Percentiles rank a stretch among this genome's conserved stretches.
Conservation (phyloP, 1,140 invertebrate genomes). For the Chrysoperla carnea region DNA sequence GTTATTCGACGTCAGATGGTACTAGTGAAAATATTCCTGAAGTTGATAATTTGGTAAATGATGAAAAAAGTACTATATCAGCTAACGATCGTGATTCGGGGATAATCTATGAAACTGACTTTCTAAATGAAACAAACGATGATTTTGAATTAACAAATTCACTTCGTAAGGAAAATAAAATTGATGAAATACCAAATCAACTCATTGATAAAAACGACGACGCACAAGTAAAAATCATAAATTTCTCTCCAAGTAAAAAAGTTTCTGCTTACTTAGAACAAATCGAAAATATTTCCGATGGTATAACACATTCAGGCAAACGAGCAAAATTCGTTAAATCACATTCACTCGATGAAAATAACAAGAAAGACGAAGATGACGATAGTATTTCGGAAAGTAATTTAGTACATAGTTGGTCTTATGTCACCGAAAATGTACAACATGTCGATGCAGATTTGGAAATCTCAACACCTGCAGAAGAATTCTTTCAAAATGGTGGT, state of each 20-base stretch:
- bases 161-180: not conserved
- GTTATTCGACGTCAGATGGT: slow-evolving; percentile 10
- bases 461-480: slow-evolving; percentile 18
- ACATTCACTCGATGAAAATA: slow-evolving; percentile 21
- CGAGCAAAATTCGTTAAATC: slow-evolving; percentile 20
- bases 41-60: slow-evolving; percentile 8
- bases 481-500: slow-evolving; percentile 16
- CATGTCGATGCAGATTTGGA: slow-evolving; percentile 18
- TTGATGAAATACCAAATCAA: not conserved
- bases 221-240: not conserved
- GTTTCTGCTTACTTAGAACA: not conserved
- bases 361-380: slow-evolving; percentile 8
- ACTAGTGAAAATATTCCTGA: slow-evolving; percentile 13
- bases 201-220: not conserved
- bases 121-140: not conserved
- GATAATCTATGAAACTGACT: not conserved
- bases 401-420: slow-evolving; percentile 21
- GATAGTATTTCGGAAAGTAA: slow-evolving; percentile 11
- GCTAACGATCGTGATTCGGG: slow-evolving; percentile 11
- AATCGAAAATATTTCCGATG: not conserved
- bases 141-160: not conserved
- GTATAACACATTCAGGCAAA: not conserved
- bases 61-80: slow-evolving; percentile 1
- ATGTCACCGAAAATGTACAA: slow-evolving; percentile 8
- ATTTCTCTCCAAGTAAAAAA: not conserved